These are phyloP conservation scores for Hydropsyche tenuis DNA, from an alignment of 1,140 invertebrate species.

Conservation along the genomic window DNA sequence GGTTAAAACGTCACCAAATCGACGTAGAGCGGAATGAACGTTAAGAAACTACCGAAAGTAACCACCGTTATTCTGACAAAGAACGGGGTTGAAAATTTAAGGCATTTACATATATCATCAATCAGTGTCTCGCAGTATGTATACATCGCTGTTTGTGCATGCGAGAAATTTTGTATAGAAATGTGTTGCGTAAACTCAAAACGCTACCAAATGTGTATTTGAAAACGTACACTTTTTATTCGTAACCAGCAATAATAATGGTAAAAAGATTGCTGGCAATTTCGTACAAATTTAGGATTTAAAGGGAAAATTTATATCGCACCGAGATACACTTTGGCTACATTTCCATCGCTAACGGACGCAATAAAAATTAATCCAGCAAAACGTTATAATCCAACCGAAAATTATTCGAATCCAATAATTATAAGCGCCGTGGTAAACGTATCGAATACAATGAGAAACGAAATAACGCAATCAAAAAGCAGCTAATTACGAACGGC, in stretches of 20 bases:
- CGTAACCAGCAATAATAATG: slow-evolving; percentile 1
- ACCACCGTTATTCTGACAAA: background rate
- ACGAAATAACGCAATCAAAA: no score
- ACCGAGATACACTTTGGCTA: background rate
- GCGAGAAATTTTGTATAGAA: background rate
- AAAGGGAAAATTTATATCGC: slow-evolving; percentile 7
- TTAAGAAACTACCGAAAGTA: slow-evolving; percentile 4
- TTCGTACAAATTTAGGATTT: slow-evolving; percentile 20
- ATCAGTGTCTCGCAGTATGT: slow-evolving; percentile 23
- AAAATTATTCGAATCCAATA: no score
- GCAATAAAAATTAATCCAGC: no score
- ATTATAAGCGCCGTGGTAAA: no score
- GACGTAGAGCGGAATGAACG: background rate
- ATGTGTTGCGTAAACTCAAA: slow-evolving; percentile 10
- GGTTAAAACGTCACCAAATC: slow-evolving; percentile 18
- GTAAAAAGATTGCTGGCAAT: slow-evolving; percentile 22
- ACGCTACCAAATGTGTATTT: slow-evolving; percentile 11
- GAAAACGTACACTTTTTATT: slow-evolving; percentile 20
- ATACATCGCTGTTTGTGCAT: slow-evolving; percentile 2
- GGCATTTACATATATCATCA: slow-evolving; percentile 38
- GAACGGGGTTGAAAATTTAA: slow-evolving; percentile 30
- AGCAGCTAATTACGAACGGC: no score
- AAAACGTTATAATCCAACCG: no score
- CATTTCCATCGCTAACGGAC: no score
- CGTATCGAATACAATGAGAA: no score